phyloP scores from a whole-genome alignment of 2,888 invertebrate species.

The Agrochola lychnidis region DNA sequence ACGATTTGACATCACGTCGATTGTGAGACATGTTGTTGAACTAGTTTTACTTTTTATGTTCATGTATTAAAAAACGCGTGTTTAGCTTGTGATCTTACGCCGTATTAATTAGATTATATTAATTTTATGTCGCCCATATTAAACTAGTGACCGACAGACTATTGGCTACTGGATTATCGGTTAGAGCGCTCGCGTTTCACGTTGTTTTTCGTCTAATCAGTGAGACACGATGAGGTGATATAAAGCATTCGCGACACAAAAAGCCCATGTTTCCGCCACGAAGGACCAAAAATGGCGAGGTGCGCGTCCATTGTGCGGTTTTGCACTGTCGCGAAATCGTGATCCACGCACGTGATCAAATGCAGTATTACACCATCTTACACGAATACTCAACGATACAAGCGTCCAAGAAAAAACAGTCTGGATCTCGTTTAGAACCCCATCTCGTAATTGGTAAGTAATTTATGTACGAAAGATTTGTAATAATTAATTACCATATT shows the following conservation, averaged over 20 bases:
- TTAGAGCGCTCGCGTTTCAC: slow-evolving; percentile 16
- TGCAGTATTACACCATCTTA: slow-evolving; percentile 70
- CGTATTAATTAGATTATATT: slow-evolving; percentile 80
- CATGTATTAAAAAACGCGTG: slow-evolving; percentile 76
- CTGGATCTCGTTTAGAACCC: slow-evolving; percentile 71
- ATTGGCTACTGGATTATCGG: slow-evolving; percentile 26
- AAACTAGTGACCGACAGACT: slow-evolving; percentile 51
- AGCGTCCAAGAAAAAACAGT: slow-evolving; percentile 52
- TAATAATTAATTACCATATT: slow-evolving; percentile 90
- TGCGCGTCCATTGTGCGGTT: slow-evolving; percentile 81
- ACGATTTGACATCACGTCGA: slow-evolving; percentile 89
- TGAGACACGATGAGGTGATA: slow-evolving; percentile 78
- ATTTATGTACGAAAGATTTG: slow-evolving; percentile 86
- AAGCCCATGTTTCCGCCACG: slow-evolving; percentile 80
- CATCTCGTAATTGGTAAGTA: slow-evolving; percentile 82
- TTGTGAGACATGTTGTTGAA: slow-evolving; percentile 87
- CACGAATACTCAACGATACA: slow-evolving; percentile 63
- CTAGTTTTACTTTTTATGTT: slow-evolving; percentile 85
- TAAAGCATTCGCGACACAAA: slow-evolving; percentile 81
- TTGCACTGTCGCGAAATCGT: slow-evolving; percentile 70
- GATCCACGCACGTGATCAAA: slow-evolving; percentile 80
- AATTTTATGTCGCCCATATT: slow-evolving; percentile 65
- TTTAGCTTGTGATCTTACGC: slow-evolving; percentile 88
- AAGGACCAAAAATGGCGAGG: slow-evolving; percentile 81
- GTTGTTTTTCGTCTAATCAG: slow-evolving; percentile 69